Evolutionary conservation across 2,113 vertebrate genomes (phyloP), one percentile per base, ranked within the genome.

Genomic region (Odontophorus gujanensis): DNA sequence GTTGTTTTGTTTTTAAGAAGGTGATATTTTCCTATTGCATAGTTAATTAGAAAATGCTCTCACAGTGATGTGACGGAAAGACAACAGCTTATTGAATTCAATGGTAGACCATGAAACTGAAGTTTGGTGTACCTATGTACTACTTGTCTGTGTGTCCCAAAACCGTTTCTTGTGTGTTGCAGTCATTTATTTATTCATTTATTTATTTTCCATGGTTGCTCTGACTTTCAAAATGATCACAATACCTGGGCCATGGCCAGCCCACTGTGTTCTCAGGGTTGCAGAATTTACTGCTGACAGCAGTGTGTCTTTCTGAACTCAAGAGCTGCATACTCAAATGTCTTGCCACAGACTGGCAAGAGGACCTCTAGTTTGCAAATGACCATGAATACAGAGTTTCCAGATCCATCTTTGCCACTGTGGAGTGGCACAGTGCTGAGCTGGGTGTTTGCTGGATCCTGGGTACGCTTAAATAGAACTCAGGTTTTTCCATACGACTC

Each of bases 381-480:
- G 30, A 72, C 57, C 69, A 13, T 43, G 1, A 0, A 26, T 66
- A 47, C 71, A 28, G 26, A 36, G 28, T 61, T 76, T 17, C 0
- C 32, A 38, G 5, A 45, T 78, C 9, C 83, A 34, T 72, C 57
- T 78, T 16, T 71, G 13, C 8, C 9, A 20, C 25, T 79, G 48
- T 69, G 66, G 42, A 8, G 40, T 71, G 30, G 67, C 32, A 59
- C 11, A n/a, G 32, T 43, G 11, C 19, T 72, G 43, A 85, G 16
- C 25, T 79, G 34, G 6, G 42, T 71, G 34, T 4, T 62, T 76
- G 9, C 30, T 71, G 71, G 18, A 65, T 93, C 51, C 38, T 81
- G 34, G 9, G 34, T 30, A 48, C 42, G 51, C 34, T 85, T 9
- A 72, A 40, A 7, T 68, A 19, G 63, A 18, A 10, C 4, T 48